These are phyloP conservation scores for Periophthalmodon schlosseri DNA, from an alignment of 2,113 vertebrate genomes.

Conservation along the genomic window DNA sequence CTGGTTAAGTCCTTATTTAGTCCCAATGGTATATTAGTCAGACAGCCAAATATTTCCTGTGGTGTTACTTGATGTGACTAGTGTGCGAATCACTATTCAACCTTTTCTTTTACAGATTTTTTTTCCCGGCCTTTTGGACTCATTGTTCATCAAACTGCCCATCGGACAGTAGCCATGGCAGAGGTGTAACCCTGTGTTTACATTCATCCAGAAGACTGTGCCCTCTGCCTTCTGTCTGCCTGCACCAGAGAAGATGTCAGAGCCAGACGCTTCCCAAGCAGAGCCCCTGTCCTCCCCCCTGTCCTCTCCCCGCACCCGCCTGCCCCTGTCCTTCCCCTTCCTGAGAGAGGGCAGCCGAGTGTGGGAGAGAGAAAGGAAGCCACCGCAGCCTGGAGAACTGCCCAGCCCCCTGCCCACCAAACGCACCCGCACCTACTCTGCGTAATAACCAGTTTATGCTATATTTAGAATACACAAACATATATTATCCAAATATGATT, in stretches of 20 bases:
- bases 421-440: slow-evolving; percentile 94
- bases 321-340: slow-evolving; percentile 90
- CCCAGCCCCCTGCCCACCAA: slow-evolving; percentile 96
- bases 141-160: slow-evolving; percentile 6
- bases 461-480: neutral
- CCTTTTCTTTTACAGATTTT: neutral
- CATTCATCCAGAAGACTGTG: neutral
- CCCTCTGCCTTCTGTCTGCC: slow-evolving; percentile 5
- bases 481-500: no score
- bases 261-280: slow-evolving; percentile 75
- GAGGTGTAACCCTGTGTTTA: slow-evolving; percentile 47
- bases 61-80: neutral
- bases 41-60: neutral
- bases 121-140: neutral
- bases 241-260: slow-evolving; percentile 79
- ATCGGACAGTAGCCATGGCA: slow-evolving; percentile 50
- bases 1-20: no score
- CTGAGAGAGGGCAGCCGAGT: slow-evolving; percentile 89
- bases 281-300: slow-evolving; percentile 73
- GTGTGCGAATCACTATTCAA: neutral
- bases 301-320: slow-evolving; percentile 82
- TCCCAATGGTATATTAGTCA: no score
- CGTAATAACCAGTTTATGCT: slow-evolving; percentile 82
- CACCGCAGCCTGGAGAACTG: slow-evolving; percentile 82
- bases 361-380: slow-evolving; percentile 90